Conservation (phyloP, 2,888 invertebrate species). For the Arge pagana region DNA sequence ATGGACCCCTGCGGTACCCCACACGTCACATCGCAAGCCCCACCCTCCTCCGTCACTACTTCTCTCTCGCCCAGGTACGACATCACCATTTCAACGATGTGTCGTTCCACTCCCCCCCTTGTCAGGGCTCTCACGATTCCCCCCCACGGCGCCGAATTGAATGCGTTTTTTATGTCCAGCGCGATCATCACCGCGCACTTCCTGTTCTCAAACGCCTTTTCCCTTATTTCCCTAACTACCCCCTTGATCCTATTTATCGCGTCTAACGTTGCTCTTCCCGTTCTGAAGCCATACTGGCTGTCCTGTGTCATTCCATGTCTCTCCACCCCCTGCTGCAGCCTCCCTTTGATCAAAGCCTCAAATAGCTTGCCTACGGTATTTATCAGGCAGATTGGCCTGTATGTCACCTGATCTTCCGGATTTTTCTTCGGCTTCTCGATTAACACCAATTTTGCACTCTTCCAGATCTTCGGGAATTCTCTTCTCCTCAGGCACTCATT, state of each 20-base stretch:
- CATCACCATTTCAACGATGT: neutral
- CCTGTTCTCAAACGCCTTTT: neutral
- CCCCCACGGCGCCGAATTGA: too few species aligned
- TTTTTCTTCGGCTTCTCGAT: neutral
- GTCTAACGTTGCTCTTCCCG: neutral
- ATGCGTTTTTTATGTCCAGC: slow-evolving; percentile 9
- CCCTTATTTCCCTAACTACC: neutral
- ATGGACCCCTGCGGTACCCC: slow-evolving; percentile 2
- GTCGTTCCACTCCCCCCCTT: neutral
- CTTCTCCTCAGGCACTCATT: neutral
- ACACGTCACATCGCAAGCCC: neutral
- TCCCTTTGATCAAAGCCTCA: neutral
- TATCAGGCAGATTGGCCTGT: neutral
- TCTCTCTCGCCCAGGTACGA: neutral
- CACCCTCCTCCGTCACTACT: neutral
- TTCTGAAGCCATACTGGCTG: slow-evolving; percentile 5
- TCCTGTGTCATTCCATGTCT: neutral
- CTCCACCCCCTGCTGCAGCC: neutral
- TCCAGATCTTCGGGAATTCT: neutral
- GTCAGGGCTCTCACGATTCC: slow-evolving; percentile 2
- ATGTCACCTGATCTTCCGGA: neutral
- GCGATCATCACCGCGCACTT: neutral
- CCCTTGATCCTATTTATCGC: neutral
- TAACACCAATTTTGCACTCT: neutral
- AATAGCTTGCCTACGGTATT: slow-evolving; percentile 1